Conservation (phyloP, 2,888 invertebrate genomes). For the Meiosimyza platycephala region DNA sequence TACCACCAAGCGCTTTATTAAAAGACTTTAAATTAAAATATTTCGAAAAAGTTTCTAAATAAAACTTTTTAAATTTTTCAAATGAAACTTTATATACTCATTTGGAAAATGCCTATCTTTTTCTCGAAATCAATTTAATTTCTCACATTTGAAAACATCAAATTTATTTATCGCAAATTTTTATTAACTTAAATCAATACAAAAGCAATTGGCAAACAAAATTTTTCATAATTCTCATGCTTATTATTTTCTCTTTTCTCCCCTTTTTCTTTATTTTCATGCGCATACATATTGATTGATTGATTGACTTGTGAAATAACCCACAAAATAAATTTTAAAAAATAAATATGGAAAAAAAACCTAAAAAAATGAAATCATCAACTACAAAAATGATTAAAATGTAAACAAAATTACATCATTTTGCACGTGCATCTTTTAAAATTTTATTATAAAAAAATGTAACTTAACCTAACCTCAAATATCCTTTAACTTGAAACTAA, state of each 20-base stretch:
- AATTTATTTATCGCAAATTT: background rate
- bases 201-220: conserved; percentile 36
- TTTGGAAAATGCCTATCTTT: too few relatives aligned
- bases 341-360: conserved; percentile 44
- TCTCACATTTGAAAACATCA: conserved; percentile 9
- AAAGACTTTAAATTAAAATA: too few relatives aligned
- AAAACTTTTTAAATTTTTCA: too few relatives aligned
- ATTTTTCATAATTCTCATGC: conserved; percentile 53
- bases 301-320: conserved; percentile 30
- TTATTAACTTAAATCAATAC: background rate
- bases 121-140: background rate
- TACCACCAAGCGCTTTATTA: too few relatives aligned
- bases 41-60: too few relatives aligned
- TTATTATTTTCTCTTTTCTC: conserved; percentile 61
- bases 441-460: conserved; percentile 30
- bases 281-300: conserved; percentile 58
- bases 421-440: conserved; percentile 55
- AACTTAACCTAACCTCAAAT: conserved; percentile 27
- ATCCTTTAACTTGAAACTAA: conserved; percentile 27
- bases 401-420: conserved; percentile 60
- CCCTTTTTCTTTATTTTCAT: conserved; percentile 62
- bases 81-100: too few relatives aligned
- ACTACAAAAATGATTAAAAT: conserved; percentile 51
- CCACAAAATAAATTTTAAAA: conserved; percentile 48
- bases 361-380: conserved; percentile 51